A percentile compares a stretch with the other conserved stretches of the same genome.
phyloP scores from a whole-genome alignment of 1,140 invertebrate species.

The Saccostrea echinata region DNA sequence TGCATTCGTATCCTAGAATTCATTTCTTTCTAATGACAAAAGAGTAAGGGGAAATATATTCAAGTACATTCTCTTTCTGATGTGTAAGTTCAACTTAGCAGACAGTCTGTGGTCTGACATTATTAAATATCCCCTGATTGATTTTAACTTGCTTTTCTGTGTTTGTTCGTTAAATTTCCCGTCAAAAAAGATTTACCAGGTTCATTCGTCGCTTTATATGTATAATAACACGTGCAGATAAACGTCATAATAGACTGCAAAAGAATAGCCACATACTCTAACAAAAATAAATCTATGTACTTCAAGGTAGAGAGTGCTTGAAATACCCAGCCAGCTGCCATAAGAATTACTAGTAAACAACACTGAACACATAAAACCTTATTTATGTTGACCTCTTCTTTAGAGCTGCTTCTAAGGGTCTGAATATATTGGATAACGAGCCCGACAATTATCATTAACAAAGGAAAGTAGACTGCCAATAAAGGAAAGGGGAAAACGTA shows the following conservation, averaged over 20 bases:
- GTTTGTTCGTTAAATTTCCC: conserved; percentile 24
- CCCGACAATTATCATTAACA: background rate
- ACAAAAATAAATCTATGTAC: background rate
- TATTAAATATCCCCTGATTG: too few species aligned
- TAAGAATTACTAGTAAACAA: conserved; percentile 3
- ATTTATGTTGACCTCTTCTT: background rate
- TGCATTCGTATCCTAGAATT: too few species aligned
- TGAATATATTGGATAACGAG: background rate
- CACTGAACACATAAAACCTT: background rate
- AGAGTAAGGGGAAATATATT: too few species aligned
- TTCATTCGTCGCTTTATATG: background rate
- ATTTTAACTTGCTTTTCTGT: too few species aligned
- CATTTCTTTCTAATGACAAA: too few species aligned
- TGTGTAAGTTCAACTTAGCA: too few species aligned
- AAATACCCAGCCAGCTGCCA: conserved; percentile 41
- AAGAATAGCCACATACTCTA: conserved; percentile 16
- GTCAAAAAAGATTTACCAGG: conserved; percentile 39
- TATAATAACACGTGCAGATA: background rate
- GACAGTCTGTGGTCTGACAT: background rate
- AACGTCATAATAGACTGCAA: too few species aligned
- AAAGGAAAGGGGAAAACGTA: background rate
- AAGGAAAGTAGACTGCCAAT: background rate
- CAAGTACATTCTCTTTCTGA: too few species aligned
- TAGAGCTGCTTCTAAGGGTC: background rate
- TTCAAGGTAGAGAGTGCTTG: conserved; percentile 29